Percentiles rank a stretch among this genome's conserved stretches.
These are phyloP conservation scores for Protaetia brevitarsis DNA, from an alignment of 1,140 invertebrate species.

Conservation along the genomic window DNA sequence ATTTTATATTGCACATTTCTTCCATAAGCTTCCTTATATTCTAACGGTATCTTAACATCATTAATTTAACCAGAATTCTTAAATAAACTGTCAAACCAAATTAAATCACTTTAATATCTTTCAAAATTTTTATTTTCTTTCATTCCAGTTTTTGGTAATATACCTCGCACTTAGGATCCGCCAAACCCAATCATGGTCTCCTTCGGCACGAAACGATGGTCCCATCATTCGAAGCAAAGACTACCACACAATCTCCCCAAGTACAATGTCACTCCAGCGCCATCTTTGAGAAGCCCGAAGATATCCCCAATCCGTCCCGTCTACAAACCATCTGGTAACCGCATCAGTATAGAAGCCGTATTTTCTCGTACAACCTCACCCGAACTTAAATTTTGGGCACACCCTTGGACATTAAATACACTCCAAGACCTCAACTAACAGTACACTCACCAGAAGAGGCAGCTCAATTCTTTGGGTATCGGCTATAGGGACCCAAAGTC, in stretches of 20 bases:
- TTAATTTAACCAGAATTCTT: too few relatives aligned
- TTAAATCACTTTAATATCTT: neutral
- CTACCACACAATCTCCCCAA: slow-evolving; percentile 30
- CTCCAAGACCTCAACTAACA: slow-evolving; percentile 35
- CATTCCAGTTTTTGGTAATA: neutral
- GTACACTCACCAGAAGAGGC: slow-evolving; percentile 35
- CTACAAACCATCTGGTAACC: slow-evolving; percentile 42
- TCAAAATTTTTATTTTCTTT: neutral
- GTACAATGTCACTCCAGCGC: slow-evolving; percentile 37
- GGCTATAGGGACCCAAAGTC: slow-evolving; percentile 43
- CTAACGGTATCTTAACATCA: too few relatives aligned
- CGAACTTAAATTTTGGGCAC: slow-evolving; percentile 43
- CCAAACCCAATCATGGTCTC: slow-evolving; percentile 44
- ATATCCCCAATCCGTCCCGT: slow-evolving; percentile 41
- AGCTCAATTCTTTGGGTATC: slow-evolving; percentile 32
- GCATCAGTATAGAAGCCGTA: slow-evolving; percentile 42
- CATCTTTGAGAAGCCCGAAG: slow-evolving; percentile 42
- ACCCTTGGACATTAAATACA: slow-evolving; percentile 41
- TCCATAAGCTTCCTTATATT: too few relatives aligned
- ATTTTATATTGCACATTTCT: too few relatives aligned
- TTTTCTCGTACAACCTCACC: slow-evolving; percentile 40
- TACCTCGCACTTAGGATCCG: slow-evolving; percentile 3
- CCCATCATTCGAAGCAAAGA: slow-evolving; percentile 37
- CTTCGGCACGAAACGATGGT: slow-evolving; percentile 42
- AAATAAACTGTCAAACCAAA: too few relatives aligned